phyloP scores from a whole-genome alignment of 2,888 invertebrate species.

The Erebia ligea region DNA sequence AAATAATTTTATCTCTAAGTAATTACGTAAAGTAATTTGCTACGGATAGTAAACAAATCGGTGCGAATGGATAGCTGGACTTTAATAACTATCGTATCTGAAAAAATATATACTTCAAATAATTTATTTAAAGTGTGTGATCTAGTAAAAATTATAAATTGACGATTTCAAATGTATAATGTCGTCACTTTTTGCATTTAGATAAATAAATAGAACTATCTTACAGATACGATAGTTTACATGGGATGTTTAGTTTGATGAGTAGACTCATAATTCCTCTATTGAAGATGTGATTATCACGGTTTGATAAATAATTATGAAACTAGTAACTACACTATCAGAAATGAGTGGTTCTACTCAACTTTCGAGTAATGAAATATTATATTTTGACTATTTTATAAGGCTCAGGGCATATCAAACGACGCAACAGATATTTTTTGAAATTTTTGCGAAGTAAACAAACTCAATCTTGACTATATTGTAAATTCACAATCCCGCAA shows the following conservation, averaged over 20 bases:
- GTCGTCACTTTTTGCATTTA: background rate
- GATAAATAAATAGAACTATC: background rate
- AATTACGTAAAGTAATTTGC: constrained; percentile 9
- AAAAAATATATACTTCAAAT: background rate
- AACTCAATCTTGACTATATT: too few relatives aligned
- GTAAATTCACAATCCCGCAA: too few relatives aligned
- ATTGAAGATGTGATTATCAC: background rate
- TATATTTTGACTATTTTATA: too few relatives aligned
- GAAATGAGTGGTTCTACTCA: too few relatives aligned
- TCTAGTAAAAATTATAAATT: background rate
- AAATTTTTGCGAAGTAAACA: too few relatives aligned
- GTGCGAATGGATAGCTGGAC: background rate
- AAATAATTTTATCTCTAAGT: constrained; percentile 1
- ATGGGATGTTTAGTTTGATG: background rate
- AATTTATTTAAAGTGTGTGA: too few relatives aligned
- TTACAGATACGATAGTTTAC: background rate
- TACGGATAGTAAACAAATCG: background rate
- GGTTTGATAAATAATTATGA: background rate
- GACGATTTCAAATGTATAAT: background rate
- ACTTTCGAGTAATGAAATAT: too few relatives aligned
- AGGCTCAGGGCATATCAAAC: too few relatives aligned
- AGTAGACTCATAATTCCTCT: constrained; percentile 9
- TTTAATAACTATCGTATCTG: background rate
- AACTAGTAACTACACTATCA: too few relatives aligned
- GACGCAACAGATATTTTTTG: too few relatives aligned